These are phyloP conservation scores for Chromobotia macracanthus DNA, from an alignment of 2,797 vertebrate genomes.

Conservation along the genomic window DNA sequence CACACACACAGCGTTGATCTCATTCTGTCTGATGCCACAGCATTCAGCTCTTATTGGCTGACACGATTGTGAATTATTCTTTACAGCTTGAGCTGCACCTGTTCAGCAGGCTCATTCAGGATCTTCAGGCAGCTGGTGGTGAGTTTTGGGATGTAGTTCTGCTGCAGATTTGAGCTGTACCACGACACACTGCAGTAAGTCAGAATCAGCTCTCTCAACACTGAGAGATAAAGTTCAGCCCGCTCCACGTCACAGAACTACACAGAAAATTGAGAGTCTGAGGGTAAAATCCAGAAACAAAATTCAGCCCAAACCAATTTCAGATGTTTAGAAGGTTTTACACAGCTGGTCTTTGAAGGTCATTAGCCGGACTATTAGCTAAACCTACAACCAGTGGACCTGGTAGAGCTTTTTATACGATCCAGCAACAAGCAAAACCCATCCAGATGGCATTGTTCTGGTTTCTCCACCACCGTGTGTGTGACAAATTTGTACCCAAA, in stretches of 20 bases:
- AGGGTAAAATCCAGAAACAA: neutral
- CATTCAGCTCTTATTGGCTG: neutral
- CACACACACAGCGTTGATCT: constrained; percentile 14
- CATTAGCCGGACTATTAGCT: too few relatives aligned
- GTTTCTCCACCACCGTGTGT: too few relatives aligned
- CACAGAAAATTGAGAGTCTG: neutral
- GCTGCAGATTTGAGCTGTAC: constrained; percentile 66
- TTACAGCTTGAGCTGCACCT: too few relatives aligned
- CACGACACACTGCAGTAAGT: constrained; percentile 65
- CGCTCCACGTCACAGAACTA: constrained; percentile 78
- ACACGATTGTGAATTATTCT: neutral
- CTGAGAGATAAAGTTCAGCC: constrained; percentile 85
- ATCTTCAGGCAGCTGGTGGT: constrained; percentile 73
- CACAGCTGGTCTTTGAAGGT: too few relatives aligned
- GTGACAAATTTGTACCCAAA: too few relatives aligned
- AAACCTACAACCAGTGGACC: too few relatives aligned
- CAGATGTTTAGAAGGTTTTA: neutral
- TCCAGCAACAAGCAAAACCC: too few relatives aligned
- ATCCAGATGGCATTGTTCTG: too few relatives aligned
- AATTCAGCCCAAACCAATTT: neutral
- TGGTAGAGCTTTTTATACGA: too few relatives aligned
- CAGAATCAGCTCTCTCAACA: constrained; percentile 78
- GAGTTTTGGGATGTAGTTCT: constrained; percentile 77
- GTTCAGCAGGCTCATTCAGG: constrained; percentile 71
- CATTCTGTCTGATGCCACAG: neutral